A percentile compares a stretch with the other conserved stretches of the same genome.
Conservation (phyloP, 2,888 invertebrate genomes). For the Chrysopilus asiliformis region DNA sequence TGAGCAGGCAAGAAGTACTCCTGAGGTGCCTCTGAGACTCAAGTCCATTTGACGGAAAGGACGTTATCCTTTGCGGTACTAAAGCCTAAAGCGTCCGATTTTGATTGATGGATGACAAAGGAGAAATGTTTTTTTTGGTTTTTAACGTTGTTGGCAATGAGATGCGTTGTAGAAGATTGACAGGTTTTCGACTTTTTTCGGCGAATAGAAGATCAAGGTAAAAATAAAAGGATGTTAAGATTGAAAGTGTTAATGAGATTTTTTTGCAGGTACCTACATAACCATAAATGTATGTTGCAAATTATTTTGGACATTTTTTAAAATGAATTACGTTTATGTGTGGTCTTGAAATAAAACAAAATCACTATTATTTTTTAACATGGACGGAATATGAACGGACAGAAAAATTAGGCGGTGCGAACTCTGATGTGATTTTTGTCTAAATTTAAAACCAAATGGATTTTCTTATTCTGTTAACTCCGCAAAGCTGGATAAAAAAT, state of each 20-base stretch:
- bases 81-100: no score
- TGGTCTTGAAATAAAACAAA: neutral
- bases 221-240: no score
- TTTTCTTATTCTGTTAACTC: no score
- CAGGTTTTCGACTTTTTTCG: conserved; percentile 3
- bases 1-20: conserved; percentile 9
- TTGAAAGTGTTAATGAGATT: conserved; percentile 11
- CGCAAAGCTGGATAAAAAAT: no score
- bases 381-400: no score
- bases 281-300: neutral
- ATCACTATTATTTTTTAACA: neutral
- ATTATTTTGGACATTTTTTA: conserved; percentile 1
- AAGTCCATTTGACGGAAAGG: conserved; percentile 4
- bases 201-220: neutral
- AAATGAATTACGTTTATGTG: neutral
- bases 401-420: no score
- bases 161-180: conserved; percentile 4
- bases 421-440: no score
- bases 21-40: conserved; percentile 2
- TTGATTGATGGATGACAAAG: conserved; percentile 11
- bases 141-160: conserved; percentile 2
- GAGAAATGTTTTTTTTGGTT: conserved; percentile 6
- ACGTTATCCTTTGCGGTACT: no score
- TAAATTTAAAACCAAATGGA: no score
- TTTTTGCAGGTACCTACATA: neutral